Conservation (phyloP, 2,888 invertebrate genomes). For the Aleiodes leptofemur region DNA sequence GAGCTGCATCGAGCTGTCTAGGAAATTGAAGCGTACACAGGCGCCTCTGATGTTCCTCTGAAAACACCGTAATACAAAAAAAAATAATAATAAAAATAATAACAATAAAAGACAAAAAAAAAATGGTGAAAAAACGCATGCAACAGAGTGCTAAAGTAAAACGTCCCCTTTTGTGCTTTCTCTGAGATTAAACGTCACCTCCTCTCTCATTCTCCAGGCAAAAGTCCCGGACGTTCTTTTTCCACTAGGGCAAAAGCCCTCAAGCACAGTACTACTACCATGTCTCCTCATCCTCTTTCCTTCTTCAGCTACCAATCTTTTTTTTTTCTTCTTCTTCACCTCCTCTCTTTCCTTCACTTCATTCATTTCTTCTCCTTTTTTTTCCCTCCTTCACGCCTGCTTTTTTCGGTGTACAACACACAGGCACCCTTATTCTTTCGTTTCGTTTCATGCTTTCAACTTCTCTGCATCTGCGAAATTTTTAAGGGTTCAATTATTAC, state of each 20-base stretch:
- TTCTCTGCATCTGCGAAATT: constrained; percentile 55
- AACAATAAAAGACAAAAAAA: constrained; percentile 45
- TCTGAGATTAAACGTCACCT: constrained; percentile 70
- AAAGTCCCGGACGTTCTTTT: constrained; percentile 46
- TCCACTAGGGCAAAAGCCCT: constrained; percentile 41
- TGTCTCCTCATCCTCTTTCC: constrained; percentile 42
- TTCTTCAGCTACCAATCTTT: constrained; percentile 39
- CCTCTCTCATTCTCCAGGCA: constrained; percentile 49
- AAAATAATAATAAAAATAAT: constrained; percentile 2
- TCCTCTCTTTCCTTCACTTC: constrained; percentile 26
- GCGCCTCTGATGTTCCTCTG: constrained; percentile 54
- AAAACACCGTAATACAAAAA: constrained; percentile 1
- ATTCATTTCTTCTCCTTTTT: constrained; percentile 32
- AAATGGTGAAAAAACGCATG: constrained; percentile 47
- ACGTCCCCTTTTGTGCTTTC: constrained; percentile 66
- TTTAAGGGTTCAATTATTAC: constrained; percentile 62
- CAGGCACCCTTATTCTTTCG: constrained; percentile 11
- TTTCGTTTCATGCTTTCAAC: constrained; percentile 46
- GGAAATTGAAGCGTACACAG: constrained; percentile 28
- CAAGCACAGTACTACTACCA: constrained; percentile 33
- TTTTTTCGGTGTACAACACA: constrained; percentile 29
- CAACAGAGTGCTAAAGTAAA: constrained; percentile 68
- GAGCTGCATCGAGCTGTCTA: constrained; percentile 5
- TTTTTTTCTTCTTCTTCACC: constrained; percentile 33
- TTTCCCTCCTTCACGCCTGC: constrained; percentile 34